Conservation (phyloP, 2,888 invertebrate species). For the Oligia latruncula region DNA sequence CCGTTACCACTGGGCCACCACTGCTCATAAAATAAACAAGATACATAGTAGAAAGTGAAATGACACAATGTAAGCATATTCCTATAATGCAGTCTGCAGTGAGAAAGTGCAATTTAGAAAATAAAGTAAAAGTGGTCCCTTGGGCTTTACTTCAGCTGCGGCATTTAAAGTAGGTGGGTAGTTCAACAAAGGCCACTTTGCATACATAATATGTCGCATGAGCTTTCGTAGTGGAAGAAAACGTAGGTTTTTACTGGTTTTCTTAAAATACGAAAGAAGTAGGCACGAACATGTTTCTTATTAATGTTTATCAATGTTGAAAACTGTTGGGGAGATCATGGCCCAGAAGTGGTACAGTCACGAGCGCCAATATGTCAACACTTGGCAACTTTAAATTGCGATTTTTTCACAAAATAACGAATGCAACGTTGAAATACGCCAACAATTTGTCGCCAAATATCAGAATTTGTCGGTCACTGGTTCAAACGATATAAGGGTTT, state of each 20-base stretch:
- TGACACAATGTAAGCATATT: slow-evolving; percentile 45
- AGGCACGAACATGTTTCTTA: not conserved
- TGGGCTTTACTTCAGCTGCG: slow-evolving; percentile 30
- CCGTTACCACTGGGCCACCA: too few relatives aligned
- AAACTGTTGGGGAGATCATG: not conserved
- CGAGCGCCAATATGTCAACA: too few relatives aligned
- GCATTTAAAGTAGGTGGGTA: slow-evolving; percentile 43
- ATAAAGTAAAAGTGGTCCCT: slow-evolving; percentile 65
- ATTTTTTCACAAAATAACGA: too few relatives aligned
- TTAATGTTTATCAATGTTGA: not conserved
- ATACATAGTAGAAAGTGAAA: slow-evolving; percentile 59
- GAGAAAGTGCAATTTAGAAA: slow-evolving; percentile 62
- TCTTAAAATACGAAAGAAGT: too few relatives aligned
- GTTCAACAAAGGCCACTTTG: slow-evolving; percentile 37
- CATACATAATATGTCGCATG: slow-evolving; percentile 36
- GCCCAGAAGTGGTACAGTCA: too few relatives aligned
- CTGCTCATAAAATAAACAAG: slow-evolving; percentile 32
- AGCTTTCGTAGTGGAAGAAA: slow-evolving; percentile 18
- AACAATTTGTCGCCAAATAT: too few relatives aligned
- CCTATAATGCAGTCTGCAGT: slow-evolving; percentile 35
- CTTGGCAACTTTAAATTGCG: too few relatives aligned
- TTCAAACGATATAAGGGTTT: too few relatives aligned
- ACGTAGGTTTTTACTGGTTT: not conserved
- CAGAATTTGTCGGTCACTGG: too few relatives aligned
- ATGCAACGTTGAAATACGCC: too few relatives aligned